Conservation (phyloP, 2,888 invertebrate species). For the Tinea trinotella region DNA sequence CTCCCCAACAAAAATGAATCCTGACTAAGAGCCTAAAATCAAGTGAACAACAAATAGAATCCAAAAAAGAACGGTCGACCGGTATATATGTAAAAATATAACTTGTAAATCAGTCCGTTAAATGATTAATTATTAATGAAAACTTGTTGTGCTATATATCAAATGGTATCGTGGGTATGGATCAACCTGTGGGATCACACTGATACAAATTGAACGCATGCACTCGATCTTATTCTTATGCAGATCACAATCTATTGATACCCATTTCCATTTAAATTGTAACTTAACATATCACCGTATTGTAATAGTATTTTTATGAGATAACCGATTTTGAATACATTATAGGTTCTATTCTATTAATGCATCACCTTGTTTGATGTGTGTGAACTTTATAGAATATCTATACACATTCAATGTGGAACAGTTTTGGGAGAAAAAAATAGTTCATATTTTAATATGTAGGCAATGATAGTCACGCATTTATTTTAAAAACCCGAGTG, state of each 20-base stretch:
- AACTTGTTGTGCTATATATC: constrained; percentile 1
- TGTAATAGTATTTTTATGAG: constrained; percentile 10
- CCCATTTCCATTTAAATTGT: constrained; percentile 19
- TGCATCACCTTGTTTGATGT: neutral
- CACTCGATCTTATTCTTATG: constrained; percentile 16
- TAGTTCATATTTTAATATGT: too few species aligned
- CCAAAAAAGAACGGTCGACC: neutral
- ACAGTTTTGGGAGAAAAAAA: too few species aligned
- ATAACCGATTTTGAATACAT: constrained; percentile 14
- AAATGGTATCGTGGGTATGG: constrained; percentile 16
- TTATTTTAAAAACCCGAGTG: too few species aligned
- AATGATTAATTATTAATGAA: constrained; percentile 12
- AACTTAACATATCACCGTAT: constrained; percentile 15
- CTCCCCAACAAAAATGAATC: too few species aligned
- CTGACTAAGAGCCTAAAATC: too few species aligned
- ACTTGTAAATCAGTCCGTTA: neutral
- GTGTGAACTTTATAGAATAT: neutral
- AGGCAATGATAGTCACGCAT: too few species aligned
- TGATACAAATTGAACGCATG: constrained; percentile 2
- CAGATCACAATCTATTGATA: constrained; percentile 17
- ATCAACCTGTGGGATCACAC: constrained; percentile 18
- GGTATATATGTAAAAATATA: neutral
- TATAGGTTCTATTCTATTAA: constrained; percentile 10
- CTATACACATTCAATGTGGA: neutral
- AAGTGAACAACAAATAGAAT: neutral